Percentiles rank a stretch among this genome's conserved stretches.
These are phyloP conservation scores for Lepus timidus DNA, from an alignment of 2,113 vertebrate species.

Conservation along the genomic window DNA sequence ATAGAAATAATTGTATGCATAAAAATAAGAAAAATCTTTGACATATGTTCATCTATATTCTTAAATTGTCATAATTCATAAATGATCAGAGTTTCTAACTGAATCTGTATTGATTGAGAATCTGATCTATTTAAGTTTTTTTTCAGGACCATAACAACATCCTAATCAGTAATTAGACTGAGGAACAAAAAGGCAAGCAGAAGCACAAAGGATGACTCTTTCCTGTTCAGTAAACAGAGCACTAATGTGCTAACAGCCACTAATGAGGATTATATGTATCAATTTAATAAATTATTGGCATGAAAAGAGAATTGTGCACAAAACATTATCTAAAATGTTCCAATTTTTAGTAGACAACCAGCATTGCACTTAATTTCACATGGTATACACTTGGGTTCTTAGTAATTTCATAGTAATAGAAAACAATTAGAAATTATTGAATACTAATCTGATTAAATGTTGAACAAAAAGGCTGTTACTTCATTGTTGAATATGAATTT, in stretches of 20 bases:
- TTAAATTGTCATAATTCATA: background rate
- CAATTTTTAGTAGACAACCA: background rate
- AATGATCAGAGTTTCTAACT: background rate
- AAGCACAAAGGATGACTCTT: background rate
- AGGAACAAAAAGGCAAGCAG: background rate
- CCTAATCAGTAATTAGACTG: background rate
- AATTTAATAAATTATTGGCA: constrained; percentile 11
- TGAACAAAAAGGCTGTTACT: background rate
- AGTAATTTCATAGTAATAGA: background rate
- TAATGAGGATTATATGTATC: background rate
- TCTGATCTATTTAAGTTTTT: background rate
- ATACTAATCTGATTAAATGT: background rate
- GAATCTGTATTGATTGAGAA: background rate
- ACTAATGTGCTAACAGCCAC: background rate
- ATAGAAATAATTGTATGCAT: background rate
- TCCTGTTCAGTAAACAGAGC: background rate
- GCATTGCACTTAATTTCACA: background rate
- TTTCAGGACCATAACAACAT: background rate
- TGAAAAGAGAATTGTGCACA: background rate
- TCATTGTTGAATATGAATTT: background rate
- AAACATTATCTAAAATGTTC: background rate
- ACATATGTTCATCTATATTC: background rate
- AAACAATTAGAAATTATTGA: background rate
- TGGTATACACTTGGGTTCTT: background rate
- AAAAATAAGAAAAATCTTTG: background rate